Percentiles rank a stretch among this genome's conserved stretches.
phyloP scores from a whole-genome alignment of 2,113 vertebrate genomes.

The Smithornis capensis region DNA sequence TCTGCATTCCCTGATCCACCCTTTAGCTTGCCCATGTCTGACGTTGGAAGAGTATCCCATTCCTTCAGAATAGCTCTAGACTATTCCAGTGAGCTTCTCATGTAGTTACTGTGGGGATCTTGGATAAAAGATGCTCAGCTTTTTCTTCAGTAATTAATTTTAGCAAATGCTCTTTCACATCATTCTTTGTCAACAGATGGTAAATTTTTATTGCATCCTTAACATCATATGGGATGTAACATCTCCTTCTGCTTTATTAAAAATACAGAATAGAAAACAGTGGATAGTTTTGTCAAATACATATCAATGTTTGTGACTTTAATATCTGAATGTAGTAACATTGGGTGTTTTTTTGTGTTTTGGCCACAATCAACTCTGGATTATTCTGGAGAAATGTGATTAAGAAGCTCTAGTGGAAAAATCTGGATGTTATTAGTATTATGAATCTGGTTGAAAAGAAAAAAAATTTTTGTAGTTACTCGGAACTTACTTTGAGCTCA shows the following conservation, averaged over 20 bases:
- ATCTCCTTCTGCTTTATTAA: constrained; percentile 19
- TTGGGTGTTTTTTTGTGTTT: not conserved
- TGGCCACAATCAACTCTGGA: not conserved
- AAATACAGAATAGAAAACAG: constrained; percentile 1
- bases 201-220: constrained; percentile 4
- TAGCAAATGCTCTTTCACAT: constrained; percentile 12
- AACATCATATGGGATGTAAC: constrained; percentile 17
- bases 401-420: not conserved
- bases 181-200: constrained; percentile 46
- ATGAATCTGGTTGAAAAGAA: not conserved
- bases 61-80: not conserved
- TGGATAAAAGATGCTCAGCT: not conserved
- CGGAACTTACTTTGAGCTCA: not conserved
- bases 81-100: not conserved
- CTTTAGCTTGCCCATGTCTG: not conserved
- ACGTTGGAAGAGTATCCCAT: not conserved
- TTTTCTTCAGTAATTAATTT: constrained; percentile 20
- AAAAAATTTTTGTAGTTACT: not conserved
- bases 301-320: not conserved
- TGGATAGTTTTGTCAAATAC: not conserved
- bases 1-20: not conserved
- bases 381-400: not conserved
- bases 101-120: not conserved
- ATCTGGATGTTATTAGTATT: not conserved
- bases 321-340: not conserved